Evolutionary conservation across 2,888 invertebrate genomes (phyloP).

Genomic region (Molanna angustata): DNA sequence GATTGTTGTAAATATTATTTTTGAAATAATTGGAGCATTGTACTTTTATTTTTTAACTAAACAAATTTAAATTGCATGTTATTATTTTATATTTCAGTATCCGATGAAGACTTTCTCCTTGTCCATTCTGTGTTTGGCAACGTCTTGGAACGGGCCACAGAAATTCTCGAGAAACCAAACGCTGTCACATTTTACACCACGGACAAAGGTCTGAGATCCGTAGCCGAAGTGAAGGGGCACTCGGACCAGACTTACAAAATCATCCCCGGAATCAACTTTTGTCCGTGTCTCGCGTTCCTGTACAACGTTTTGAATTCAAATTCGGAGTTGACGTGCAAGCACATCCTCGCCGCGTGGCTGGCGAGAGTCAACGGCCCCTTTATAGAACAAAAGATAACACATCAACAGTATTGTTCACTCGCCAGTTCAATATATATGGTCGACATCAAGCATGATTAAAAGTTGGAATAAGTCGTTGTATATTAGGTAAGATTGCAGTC

Average conservation of each 20-base stretch:
- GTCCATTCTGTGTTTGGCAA: constrained; percentile 60
- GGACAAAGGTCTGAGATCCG: constrained; percentile 42
- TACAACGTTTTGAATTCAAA: constrained; percentile 54
- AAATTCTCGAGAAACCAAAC: constrained; percentile 59
- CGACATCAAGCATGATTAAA: constrained; percentile 1
- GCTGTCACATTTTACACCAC: constrained; percentile 51
- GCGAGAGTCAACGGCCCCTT: constrained; percentile 48
- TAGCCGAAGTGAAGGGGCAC: constrained; percentile 59
- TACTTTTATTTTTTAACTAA: too few species aligned
- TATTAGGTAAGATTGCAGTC: too few species aligned
- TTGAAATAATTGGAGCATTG: background rate
- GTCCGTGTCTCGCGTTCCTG: constrained; percentile 63
- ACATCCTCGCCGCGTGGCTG: constrained; percentile 63
- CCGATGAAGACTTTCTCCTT: constrained; percentile 53
- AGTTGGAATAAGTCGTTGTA: constrained; percentile 1
- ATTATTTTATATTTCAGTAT: constrained; percentile 50
- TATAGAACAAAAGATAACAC: constrained; percentile 46
- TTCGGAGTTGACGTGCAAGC: constrained; percentile 61
- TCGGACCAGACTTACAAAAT: constrained; percentile 56
- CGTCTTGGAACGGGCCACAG: constrained; percentile 57
- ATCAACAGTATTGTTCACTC: constrained; percentile 48
- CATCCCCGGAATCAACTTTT: constrained; percentile 64
- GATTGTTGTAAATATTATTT: too few species aligned
- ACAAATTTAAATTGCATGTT: too few species aligned
- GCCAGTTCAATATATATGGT: constrained; percentile 14